Conservation (phyloP, 2,797 vertebrate genomes). For the Artibeus jamaicensis region DNA sequence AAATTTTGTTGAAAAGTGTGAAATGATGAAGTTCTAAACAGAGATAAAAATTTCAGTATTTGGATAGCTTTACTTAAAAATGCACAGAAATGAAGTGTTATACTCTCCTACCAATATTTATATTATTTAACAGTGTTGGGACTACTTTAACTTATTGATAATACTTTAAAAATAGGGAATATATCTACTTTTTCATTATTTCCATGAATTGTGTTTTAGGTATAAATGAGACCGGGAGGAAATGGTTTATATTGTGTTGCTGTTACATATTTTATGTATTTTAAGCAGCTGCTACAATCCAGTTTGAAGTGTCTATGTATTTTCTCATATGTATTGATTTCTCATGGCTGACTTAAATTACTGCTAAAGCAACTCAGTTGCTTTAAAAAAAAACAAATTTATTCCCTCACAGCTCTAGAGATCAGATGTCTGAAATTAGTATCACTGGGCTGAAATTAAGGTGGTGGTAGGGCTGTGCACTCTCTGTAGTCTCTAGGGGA, state of each 20-base stretch:
- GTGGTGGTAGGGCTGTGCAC: not conserved
- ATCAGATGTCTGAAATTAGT: not conserved
- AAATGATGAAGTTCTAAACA: not conserved
- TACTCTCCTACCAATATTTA: not conserved
- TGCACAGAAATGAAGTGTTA: not conserved
- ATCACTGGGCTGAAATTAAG: not conserved
- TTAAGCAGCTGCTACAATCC: not conserved
- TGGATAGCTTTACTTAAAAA: not conserved
- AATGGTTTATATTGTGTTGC: not conserved
- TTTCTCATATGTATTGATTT: not conserved
- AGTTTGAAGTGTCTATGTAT: not conserved
- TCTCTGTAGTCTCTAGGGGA: not conserved
- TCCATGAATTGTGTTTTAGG: not conserved
- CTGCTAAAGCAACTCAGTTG: not conserved
- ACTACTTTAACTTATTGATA: not conserved
- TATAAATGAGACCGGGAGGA: not conserved
- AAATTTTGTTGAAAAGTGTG: constrained; percentile 1
- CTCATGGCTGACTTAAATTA: not conserved
- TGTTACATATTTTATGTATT: not conserved
- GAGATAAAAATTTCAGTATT: not conserved
- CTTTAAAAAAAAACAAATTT: not conserved
- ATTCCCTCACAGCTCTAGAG: not conserved
- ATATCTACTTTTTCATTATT: not conserved
- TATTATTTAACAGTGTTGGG: not conserved
- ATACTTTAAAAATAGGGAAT: not conserved